phyloP scores from a whole-genome alignment of 2,888 invertebrate species.

The Erebia ligea region DNA sequence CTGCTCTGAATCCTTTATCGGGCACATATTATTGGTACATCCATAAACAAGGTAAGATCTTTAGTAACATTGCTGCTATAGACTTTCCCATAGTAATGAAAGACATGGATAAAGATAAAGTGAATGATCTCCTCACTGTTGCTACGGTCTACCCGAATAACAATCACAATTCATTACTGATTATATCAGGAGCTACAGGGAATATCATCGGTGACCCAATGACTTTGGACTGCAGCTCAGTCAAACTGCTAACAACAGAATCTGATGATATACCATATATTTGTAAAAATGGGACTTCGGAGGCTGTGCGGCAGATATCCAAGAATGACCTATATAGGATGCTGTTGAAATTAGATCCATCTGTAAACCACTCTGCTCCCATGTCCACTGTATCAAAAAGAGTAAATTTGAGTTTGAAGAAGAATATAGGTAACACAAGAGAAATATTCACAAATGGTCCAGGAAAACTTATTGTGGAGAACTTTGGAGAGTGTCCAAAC shows the following conservation, averaged over 20 bases:
- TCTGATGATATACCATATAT: constrained; percentile 81
- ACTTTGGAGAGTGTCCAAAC: constrained; percentile 88
- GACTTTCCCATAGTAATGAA: constrained; percentile 88
- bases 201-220: constrained; percentile 85
- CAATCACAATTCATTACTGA: constrained; percentile 84
- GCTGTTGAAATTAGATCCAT: constrained; percentile 61
- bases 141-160: constrained; percentile 78
- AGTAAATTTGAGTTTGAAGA: constrained; percentile 81
- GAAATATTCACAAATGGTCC: constrained; percentile 84
- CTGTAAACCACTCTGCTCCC: constrained; percentile 54
- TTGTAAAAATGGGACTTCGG: constrained; percentile 83
- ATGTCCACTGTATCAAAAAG: constrained; percentile 71
- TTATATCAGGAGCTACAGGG: constrained; percentile 89
- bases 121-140: constrained; percentile 86
- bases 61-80: constrained; percentile 81
- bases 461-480: constrained; percentile 87
- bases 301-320: constrained; percentile 75
- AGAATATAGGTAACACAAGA: constrained; percentile 81
- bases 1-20: constrained; percentile 78
- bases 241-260: constrained; percentile 82
- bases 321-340: constrained; percentile 63
- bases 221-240: constrained; percentile 81
- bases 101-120: constrained; percentile 88
- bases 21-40: constrained; percentile 84
- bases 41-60: constrained; percentile 79